A percentile compares a stretch with the other conserved stretches of the same genome.
Conservation (phyloP, 2,888 invertebrate genomes). For the Lasioglossum calceatum region DNA sequence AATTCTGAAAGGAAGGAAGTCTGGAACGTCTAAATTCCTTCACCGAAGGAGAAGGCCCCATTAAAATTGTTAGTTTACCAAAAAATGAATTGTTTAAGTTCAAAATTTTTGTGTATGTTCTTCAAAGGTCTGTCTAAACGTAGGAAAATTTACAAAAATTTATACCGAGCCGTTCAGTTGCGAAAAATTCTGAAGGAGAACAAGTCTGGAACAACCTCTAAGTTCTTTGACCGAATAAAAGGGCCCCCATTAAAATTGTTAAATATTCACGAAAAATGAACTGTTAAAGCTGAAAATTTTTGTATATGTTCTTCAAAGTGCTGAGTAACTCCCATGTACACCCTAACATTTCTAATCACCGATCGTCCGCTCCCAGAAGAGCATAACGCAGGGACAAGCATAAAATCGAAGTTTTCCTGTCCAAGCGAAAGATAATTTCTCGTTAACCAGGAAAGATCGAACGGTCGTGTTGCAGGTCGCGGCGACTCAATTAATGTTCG, state of each 20-base stretch:
- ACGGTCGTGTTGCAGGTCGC: conserved; percentile 14
- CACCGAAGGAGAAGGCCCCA: too few relatives aligned
- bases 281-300: not conserved
- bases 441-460: conserved; percentile 21
- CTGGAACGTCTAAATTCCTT: not conserved
- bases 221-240: not conserved
- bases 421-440: not conserved
- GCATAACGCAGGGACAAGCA: not conserved
- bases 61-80: not conserved
- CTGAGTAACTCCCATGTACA: not conserved
- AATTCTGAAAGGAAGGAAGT: not conserved
- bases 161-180: not conserved
- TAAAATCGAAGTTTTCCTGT: not conserved
- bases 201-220: not conserved
- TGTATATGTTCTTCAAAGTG: not conserved
- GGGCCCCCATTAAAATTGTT: accelerated
- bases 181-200: accelerated
- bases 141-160: not conserved
- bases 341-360: not conserved
- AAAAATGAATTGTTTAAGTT: not conserved
- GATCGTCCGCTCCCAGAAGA: not conserved
- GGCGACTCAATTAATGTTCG: conserved; percentile 62
- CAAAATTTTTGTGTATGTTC: not conserved
- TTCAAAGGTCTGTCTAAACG: too few relatives aligned
- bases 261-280: not conserved